Evolutionary conservation across 2,797 vertebrate genomes (phyloP).

Genomic region (Brachymystax lenok): DNA sequence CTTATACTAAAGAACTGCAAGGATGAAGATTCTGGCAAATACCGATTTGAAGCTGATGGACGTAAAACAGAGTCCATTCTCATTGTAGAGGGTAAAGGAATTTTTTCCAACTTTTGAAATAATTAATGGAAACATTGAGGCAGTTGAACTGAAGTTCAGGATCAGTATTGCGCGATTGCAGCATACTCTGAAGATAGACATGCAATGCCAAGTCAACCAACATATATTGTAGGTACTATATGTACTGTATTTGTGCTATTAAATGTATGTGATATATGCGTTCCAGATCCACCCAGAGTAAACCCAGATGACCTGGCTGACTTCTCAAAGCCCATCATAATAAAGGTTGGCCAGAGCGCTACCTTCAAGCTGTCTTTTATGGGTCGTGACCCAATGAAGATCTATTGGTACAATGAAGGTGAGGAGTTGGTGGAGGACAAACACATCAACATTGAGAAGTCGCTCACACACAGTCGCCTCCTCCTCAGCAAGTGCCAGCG

Average conservation of each 20-base stretch:
- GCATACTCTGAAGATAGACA: background rate
- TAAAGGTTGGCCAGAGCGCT: slow-evolving; percentile 81
- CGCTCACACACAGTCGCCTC: slow-evolving; percentile 71
- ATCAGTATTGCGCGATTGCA: background rate
- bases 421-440: slow-evolving; percentile 74
- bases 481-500: slow-evolving; percentile 77
- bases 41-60: slow-evolving; percentile 83
- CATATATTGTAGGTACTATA: background rate
- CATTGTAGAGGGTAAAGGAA: slow-evolving; percentile 78
- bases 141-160: background rate
- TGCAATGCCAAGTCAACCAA: slow-evolving; percentile 4
- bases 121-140: background rate
- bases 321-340: slow-evolving; percentile 76
- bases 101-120: background rate
- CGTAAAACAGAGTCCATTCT: slow-evolving; percentile 83
- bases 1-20: slow-evolving; percentile 76
- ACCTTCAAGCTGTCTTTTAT: slow-evolving; percentile 79
- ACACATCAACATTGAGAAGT: slow-evolving; percentile 75
- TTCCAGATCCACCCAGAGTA: slow-evolving; percentile 83
- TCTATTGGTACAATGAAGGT: slow-evolving; percentile 83
- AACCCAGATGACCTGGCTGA: slow-evolving; percentile 73
- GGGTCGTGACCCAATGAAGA: slow-evolving; percentile 81
- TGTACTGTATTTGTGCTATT: background rate
- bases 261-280: slow-evolving; percentile 2
- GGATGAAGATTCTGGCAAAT: slow-evolving; percentile 82